A percentile compares a stretch with the other conserved stretches of the same genome.
Conservation (phyloP, 1,140 invertebrate genomes). For the Diorhabda elongata region DNA sequence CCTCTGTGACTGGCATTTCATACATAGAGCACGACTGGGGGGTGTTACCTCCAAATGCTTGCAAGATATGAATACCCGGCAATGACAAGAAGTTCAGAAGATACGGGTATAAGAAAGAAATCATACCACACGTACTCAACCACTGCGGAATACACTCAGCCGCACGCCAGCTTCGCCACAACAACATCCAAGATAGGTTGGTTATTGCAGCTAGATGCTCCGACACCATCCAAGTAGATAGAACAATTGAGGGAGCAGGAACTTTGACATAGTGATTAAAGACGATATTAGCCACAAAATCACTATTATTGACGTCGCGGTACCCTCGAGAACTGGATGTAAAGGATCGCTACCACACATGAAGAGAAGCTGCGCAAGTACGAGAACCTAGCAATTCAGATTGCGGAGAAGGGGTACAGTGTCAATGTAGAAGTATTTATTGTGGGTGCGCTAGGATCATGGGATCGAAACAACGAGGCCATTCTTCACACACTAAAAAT, state of each 20-base stretch:
- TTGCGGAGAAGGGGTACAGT: slow-evolving; percentile 13
- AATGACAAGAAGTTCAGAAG: slow-evolving; percentile 33
- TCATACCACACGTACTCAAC: slow-evolving; percentile 33
- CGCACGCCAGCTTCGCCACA: not conserved
- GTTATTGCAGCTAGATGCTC: slow-evolving; percentile 3
- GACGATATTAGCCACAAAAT: slow-evolving; percentile 28
- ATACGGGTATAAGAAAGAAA: slow-evolving; percentile 31
- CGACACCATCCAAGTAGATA: not conserved
- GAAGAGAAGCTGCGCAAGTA: slow-evolving; percentile 37
- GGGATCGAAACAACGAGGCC: slow-evolving; percentile 14
- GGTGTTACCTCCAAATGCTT: no score
- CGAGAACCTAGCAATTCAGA: slow-evolving; percentile 18
- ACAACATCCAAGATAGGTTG: slow-evolving; percentile 13
- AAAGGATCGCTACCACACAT: slow-evolving; percentile 21
- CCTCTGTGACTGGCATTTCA: no score
- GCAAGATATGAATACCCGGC: no score
- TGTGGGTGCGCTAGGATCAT: slow-evolving; percentile 17
- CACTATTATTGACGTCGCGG: slow-evolving; percentile 41
- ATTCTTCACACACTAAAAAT: not conserved
- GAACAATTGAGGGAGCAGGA: slow-evolving; percentile 8
- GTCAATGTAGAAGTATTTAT: slow-evolving; percentile 4
- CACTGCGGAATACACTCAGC: slow-evolving; percentile 29
- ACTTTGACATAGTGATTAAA: slow-evolving; percentile 41
- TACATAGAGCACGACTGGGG: no score
- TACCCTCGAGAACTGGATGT: slow-evolving; percentile 42